Conservation (phyloP, 2,113 vertebrate genomes). For the Gambusia affinis region DNA sequence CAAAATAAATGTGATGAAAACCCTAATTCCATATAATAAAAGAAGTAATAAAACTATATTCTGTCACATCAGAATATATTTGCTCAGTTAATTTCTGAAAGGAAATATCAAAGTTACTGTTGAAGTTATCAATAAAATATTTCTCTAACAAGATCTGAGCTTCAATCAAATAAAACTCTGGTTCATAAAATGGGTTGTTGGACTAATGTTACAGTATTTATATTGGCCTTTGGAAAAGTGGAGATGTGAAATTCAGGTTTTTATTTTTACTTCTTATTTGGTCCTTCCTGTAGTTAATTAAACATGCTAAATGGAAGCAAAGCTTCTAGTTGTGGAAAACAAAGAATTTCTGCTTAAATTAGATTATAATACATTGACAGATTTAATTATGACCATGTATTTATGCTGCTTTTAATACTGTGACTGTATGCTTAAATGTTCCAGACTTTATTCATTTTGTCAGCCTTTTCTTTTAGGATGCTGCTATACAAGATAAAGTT, state of each 20-base stretch:
- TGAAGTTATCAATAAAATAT: too few relatives aligned
- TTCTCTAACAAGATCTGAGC: too few relatives aligned
- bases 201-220: too few relatives aligned
- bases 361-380: background rate
- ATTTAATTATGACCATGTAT: background rate
- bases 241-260: background rate
- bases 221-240: too few relatives aligned
- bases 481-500: background rate
- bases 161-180: too few relatives aligned
- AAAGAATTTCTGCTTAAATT: background rate
- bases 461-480: background rate
- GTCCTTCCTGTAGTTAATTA: background rate
- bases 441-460: background rate
- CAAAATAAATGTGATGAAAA: too few relatives aligned
- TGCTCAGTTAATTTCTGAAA: too few relatives aligned
- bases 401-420: background rate
- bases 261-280: background rate
- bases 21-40: too few relatives aligned
- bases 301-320: background rate
- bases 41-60: too few relatives aligned
- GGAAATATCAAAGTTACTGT: too few relatives aligned
- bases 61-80: too few relatives aligned
- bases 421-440: background rate
- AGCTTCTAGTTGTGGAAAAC: background rate
- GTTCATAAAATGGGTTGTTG: too few relatives aligned